A percentile compares a stretch with the other conserved stretches of the same genome.
phyloP scores from a whole-genome alignment of 2,888 invertebrate genomes.

The Pristionchus mayeri region DNA sequence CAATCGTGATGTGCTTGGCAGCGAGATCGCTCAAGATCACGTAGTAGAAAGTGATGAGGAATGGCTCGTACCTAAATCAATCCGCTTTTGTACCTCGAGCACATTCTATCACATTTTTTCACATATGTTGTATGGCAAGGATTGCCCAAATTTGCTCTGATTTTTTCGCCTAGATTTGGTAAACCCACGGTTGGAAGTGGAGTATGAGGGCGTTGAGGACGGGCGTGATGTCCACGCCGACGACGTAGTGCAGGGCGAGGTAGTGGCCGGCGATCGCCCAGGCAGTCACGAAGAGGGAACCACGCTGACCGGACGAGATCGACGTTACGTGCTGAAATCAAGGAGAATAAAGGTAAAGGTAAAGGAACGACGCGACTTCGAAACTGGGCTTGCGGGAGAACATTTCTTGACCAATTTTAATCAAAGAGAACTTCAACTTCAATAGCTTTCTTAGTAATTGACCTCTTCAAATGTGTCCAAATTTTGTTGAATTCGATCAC shows the following conservation, averaged over 20 bases:
- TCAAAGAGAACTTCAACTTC: too few relatives aligned
- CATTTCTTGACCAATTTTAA: neutral
- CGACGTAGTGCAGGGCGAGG: neutral
- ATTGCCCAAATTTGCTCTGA: too few relatives aligned
- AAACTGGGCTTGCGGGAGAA: too few relatives aligned
- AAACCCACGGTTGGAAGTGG: conserved; percentile 43
- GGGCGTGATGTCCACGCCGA: neutral
- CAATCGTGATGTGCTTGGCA: conserved; percentile 47
- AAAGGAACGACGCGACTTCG: too few relatives aligned
- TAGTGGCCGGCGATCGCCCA: conserved; percentile 37
- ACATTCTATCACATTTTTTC: too few relatives aligned
- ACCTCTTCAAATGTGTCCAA: too few relatives aligned
- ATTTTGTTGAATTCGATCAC: too few relatives aligned
- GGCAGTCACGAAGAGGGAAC: neutral
- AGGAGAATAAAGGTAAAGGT: too few relatives aligned
- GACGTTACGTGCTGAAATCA: conserved; percentile 26
- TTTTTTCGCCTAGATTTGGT: too few relatives aligned
- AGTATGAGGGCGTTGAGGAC: conserved; percentile 23
- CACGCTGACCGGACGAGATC: neutral
- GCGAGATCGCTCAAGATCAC: conserved; percentile 49
- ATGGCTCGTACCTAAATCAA: conserved; percentile 16
- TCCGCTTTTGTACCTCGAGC: neutral
- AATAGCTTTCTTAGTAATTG: too few relatives aligned
- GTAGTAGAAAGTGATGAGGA: conserved; percentile 43
- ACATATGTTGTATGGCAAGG: too few relatives aligned